These are phyloP conservation scores for Hypsopygia costalis DNA, from an alignment of 2,888 invertebrate genomes.

Conservation along the genomic window DNA sequence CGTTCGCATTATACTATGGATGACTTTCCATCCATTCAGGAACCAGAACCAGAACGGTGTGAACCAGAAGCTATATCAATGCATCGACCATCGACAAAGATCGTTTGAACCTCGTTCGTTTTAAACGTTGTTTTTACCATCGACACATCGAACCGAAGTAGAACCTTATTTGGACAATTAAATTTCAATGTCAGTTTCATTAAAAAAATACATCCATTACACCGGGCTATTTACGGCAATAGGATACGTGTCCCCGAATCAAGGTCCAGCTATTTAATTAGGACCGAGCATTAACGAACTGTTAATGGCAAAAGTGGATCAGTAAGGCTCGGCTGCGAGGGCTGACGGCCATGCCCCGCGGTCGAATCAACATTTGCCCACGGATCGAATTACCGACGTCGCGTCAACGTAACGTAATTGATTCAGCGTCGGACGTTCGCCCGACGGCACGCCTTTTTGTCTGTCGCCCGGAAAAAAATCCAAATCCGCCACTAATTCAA, in stretches of 20 bases:
- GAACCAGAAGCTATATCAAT: no score
- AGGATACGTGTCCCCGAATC: neutral
- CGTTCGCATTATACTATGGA: no score
- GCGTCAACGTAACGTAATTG: slow-evolving; percentile 72
- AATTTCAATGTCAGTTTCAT: no score
- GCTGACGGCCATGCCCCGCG: slow-evolving; percentile 45
- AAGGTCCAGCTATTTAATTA: slow-evolving; percentile 25
- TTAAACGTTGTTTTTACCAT: no score
- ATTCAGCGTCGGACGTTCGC: slow-evolving; percentile 58
- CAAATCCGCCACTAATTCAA: slow-evolving; percentile 67
- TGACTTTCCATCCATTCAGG: no score
- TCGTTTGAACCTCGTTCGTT: no score
- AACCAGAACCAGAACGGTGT: no score
- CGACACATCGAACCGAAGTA: no score
- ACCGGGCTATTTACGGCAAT: neutral
- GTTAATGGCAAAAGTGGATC: slow-evolving; percentile 47
- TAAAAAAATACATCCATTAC: no score
- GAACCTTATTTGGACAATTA: no score
- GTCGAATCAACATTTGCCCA: slow-evolving; percentile 76
- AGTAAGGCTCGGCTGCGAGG: slow-evolving; percentile 33
- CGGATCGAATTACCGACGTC: slow-evolving; percentile 66
- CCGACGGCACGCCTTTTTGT: slow-evolving; percentile 62
- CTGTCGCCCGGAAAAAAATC: slow-evolving; percentile 49
- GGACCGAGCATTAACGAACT: slow-evolving; percentile 32
- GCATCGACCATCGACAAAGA: no score